Evolutionary conservation across 2,888 invertebrate genomes (phyloP).

Genomic region (Mythimna pallens): DNA sequence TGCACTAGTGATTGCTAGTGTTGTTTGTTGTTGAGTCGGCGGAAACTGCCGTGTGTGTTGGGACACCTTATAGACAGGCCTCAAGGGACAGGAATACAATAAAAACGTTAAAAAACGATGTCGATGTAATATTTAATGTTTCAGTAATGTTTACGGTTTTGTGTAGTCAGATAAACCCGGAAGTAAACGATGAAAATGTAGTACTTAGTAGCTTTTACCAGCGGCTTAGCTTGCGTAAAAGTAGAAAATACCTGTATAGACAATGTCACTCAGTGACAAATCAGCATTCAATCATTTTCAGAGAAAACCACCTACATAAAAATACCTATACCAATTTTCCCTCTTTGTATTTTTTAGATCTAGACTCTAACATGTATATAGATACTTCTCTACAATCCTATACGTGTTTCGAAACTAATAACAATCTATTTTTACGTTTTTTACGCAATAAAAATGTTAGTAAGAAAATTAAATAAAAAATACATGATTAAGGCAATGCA

Average conservation of each 20-base stretch:
- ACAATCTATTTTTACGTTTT: not conserved
- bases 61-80: slow-evolving; percentile 50
- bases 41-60: slow-evolving; percentile 53
- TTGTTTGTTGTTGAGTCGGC: slow-evolving; percentile 73
- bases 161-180: not conserved
- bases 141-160: not conserved
- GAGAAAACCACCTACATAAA: no score
- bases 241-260: no score
- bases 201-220: no score
- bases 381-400: not conserved
- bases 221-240: no score
- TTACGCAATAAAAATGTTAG: not conserved
- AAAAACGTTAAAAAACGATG: not conserved
- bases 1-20: slow-evolving; percentile 82
- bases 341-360: no score
- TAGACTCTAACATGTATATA: no score
- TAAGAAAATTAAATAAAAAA: not conserved
- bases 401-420: not conserved
- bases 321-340: no score
- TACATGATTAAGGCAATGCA: not conserved
- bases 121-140: not conserved
- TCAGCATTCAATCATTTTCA: no score
- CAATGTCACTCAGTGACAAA: no score
- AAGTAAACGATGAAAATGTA: not conserved
- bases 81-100: slow-evolving; percentile 8